phyloP scores from a whole-genome alignment of 2,113 vertebrate species.

The Anoura caudifer region DNA sequence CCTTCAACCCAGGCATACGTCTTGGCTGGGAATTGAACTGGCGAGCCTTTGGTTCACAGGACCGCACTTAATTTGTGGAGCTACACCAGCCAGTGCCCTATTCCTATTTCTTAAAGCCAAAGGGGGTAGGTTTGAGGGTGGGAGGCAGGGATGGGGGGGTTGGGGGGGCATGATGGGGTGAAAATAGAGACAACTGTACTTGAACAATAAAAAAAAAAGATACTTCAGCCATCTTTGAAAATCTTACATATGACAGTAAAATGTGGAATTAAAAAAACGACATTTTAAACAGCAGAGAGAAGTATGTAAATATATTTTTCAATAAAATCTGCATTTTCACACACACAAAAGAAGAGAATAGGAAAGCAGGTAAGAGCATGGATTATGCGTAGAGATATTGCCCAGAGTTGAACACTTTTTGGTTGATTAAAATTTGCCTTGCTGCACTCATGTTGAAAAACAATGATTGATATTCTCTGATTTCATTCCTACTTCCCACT shows the following conservation, averaged over 20 bases:
- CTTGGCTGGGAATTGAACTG: no score
- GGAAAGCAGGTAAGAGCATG: not conserved
- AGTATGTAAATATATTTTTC: not conserved
- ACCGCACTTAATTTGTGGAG: no score
- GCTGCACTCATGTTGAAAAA: not conserved
- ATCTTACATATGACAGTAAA: not conserved
- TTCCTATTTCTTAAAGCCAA: no score
- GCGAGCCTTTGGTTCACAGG: no score
- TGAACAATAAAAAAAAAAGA: no score
- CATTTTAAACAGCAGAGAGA: not conserved
- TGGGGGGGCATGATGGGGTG: no score
- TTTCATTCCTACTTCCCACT: not conserved
- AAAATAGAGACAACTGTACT: no score
- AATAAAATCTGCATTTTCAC: not conserved
- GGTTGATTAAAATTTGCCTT: conserved; percentile 14
- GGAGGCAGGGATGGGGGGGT: no score
- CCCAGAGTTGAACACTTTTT: not conserved
- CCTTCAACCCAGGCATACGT: no score
- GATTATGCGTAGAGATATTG: not conserved
- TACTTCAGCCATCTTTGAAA: not conserved
- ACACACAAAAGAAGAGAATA: not conserved
- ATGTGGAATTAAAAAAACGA: not conserved
- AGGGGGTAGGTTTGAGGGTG: no score
- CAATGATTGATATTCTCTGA: not conserved
- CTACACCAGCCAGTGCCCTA: no score